Evolutionary conservation across 2,888 invertebrate genomes (phyloP), one percentile per base, ranked within the genome.

Genomic region (Metellina segmentata): DNA sequence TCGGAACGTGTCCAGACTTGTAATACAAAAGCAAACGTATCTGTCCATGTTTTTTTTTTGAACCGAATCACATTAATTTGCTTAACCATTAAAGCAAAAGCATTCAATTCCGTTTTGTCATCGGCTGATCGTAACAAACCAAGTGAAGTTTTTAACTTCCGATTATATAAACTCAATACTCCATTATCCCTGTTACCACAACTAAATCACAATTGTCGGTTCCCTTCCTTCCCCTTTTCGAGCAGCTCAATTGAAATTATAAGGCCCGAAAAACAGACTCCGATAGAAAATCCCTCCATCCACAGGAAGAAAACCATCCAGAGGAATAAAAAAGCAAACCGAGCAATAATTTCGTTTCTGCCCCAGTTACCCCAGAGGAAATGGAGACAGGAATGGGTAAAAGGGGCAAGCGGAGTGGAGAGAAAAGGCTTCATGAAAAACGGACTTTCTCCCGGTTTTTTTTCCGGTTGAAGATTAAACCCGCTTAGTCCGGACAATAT

Each of bases 291-390:
- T 16, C 61, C 9, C 61, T 61, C 11, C 61, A 61, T 61, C 61
- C 61, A 16, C 13, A 8, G 61, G 6, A 61, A 8, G 61, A 16
- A 16, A 61, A 16, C 61, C 61, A 61, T 6, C 61, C 9, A 16
- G 13, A 16, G 16, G 61, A 48, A 61, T 61, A 48, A 11, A 53
- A 75, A 74, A 85, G 78, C 77, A 70, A 78, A 86, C 85, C 49
- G 85, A 13, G 52, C 77, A 86, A 61, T 86, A 86, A 86, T 86
- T 77, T 78, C 74, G 34, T 78, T 86, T 86, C 77, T 69, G 85
- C 85, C 77, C 48, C 78, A 86, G 70, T 86, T 70, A 49, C 51
- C 53, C 48, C n/a, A 51, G 13, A 69, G 85, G 77, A 86, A 86
- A 86, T 78, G 51, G 78, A 78, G 34, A 51, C 70, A 16, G 19